These are phyloP conservation scores for Pipra filicauda DNA, from an alignment of 2,113 vertebrate genomes.

Conservation along the genomic window DNA sequence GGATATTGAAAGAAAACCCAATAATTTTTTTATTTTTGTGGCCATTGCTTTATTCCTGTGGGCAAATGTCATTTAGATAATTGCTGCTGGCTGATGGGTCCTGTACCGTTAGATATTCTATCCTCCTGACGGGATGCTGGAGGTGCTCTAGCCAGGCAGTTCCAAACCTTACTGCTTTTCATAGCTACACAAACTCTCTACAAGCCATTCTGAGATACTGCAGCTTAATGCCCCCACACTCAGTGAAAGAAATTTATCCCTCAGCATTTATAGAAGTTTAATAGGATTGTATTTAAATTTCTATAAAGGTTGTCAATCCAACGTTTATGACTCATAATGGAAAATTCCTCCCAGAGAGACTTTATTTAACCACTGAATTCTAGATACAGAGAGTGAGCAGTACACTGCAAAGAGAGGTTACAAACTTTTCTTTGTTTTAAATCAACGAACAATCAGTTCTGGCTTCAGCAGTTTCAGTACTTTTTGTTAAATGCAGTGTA, in stretches of 20 bases:
- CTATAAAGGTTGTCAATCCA: slow-evolving; percentile 31
- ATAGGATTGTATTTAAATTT: slow-evolving; percentile 12
- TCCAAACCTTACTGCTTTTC: not conserved
- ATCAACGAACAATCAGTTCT: not conserved
- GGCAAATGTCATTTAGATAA: not conserved
- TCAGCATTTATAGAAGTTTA: not conserved
- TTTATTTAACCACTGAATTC: slow-evolving; percentile 13
- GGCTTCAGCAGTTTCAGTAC: not conserved
- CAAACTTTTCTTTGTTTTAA: not conserved
- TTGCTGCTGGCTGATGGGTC: not conserved
- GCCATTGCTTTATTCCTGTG: not conserved
- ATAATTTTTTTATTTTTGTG: not conserved
- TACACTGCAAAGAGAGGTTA: not conserved
- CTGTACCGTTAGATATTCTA: not conserved
- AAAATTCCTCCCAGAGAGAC: slow-evolving; percentile 11
- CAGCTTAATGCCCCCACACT: not conserved
- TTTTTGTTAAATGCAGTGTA: not conserved
- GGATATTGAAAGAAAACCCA: not conserved
- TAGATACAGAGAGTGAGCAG: not conserved
- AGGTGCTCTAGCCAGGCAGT: not conserved
- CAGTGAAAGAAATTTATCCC: not conserved
- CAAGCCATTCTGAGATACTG: not conserved
- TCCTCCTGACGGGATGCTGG: not conserved
- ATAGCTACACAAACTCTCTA: not conserved
- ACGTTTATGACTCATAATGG: slow-evolving; percentile 9